phyloP scores from a whole-genome alignment of 2,888 invertebrate genomes.

The Shargacucullia verbasci region DNA sequence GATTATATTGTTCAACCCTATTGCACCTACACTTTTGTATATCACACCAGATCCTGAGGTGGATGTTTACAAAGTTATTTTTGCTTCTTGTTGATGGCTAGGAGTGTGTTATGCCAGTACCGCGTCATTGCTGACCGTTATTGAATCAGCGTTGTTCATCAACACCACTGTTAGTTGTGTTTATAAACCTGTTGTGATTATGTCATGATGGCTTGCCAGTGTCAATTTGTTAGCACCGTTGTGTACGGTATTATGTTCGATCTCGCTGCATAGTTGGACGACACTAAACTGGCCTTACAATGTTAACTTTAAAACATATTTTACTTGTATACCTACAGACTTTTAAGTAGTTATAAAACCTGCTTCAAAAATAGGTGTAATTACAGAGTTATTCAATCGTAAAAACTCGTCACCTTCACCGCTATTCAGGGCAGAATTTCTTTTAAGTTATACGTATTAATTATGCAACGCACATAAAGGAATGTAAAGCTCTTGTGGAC shows the following conservation, averaged over 20 bases:
- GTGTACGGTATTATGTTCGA: constrained; percentile 29
- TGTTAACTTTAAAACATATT: not conserved
- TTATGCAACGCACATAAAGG: constrained; percentile 34
- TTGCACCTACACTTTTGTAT: constrained; percentile 66
- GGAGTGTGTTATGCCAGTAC: constrained; percentile 29
- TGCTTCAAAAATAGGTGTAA: constrained; percentile 8
- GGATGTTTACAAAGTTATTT: constrained; percentile 81
- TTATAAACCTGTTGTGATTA: constrained; percentile 48
- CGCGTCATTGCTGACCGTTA: constrained; percentile 44
- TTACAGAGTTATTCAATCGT: constrained; percentile 21
- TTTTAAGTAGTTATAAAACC: not conserved
- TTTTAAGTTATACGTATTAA: constrained; percentile 24
- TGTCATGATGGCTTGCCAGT: constrained; percentile 36
- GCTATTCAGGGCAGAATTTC: constrained; percentile 19
- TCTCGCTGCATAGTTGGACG: constrained; percentile 8
- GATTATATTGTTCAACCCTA: not conserved
- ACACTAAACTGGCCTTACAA: not conserved
- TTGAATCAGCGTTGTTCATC: constrained; percentile 54
- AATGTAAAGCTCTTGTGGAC: constrained; percentile 23
- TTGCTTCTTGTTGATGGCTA: constrained; percentile 60
- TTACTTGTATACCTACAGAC: not conserved
- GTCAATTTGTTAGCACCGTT: constrained; percentile 26
- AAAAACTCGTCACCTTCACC: constrained; percentile 13
- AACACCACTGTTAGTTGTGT: constrained; percentile 44
- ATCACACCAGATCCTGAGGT: constrained; percentile 60